Conservation (phyloP, 2,113 vertebrate species). For the Mirza zaza region DNA sequence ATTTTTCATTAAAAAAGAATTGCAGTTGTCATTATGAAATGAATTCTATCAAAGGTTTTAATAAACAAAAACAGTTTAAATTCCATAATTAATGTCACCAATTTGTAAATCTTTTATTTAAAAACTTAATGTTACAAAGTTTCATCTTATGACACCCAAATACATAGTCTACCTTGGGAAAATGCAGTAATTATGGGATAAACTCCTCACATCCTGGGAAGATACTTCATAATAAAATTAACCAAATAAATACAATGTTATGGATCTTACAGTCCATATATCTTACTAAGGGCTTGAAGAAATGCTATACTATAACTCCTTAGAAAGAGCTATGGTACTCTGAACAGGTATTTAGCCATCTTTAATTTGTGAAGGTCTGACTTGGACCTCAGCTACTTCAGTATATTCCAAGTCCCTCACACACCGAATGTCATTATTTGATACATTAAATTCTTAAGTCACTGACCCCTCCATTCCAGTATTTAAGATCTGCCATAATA, state of each 20-base stretch:
- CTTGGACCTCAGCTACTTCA: neutral
- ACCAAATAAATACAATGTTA: conserved; percentile 1
- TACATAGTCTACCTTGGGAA: conserved; percentile 46
- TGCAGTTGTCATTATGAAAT: conserved; percentile 64
- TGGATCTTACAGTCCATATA: neutral
- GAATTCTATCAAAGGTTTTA: conserved; percentile 57
- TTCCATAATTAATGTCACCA: conserved; percentile 61
- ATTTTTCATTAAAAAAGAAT: conserved; percentile 70
- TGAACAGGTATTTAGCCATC: neutral
- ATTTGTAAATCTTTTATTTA: conserved; percentile 57
- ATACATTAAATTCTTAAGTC: neutral
- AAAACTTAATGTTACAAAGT: conserved; percentile 23
- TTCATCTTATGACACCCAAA: conserved; percentile 46
- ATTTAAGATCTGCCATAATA: neutral
- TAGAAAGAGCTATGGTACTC: neutral
- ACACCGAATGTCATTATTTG: neutral
- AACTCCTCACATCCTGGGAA: conserved; percentile 6
- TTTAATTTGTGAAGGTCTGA: neutral
- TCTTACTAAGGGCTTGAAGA: neutral
- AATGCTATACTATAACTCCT: neutral
- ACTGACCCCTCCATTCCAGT: neutral
- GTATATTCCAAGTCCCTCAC: neutral
- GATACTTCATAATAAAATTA: conserved; percentile 56
- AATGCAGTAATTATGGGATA: conserved; percentile 49
- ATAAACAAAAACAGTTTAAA: conserved; percentile 67